Evolutionary conservation across 2,888 invertebrate genomes (phyloP), one percentile per base, ranked within the genome.

Genomic region (Eulithis testata): DNA sequence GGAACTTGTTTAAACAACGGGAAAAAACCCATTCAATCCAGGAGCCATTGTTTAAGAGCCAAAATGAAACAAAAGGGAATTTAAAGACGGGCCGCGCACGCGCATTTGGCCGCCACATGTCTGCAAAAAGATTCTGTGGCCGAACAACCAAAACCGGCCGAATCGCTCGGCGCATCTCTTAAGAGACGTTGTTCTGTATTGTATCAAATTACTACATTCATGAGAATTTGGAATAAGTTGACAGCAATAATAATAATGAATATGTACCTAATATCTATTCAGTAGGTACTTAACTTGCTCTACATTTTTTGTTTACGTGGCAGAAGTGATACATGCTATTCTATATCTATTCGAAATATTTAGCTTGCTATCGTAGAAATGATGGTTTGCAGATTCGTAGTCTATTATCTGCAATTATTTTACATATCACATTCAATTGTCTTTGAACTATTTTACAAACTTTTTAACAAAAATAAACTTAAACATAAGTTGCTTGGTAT

Each of bases 41-140:
- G 76, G 63, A 76, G 76, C 75, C 75, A 79, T 85, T 84, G 82
- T 84, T 69, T 71, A 53, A 53, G 58, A 63, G 54, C 36, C 64
- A 67, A 67, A 69, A 57, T 69, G 68, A 76, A 73, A 79, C 66
- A 75, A 78, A 77, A 57, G 69, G 50, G 69, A 68, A 62, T 68
- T 57, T 63, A 65, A 63, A 63, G 72, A 73, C 68, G 76, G 79
- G 82, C 85, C 82, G 84, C 81, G 80, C 78, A 69, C 69, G 74
- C 79, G 77, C 90, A 90, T 88, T 86, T 90, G 90, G 84, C 74
- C 70, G 81, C 84, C 90, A 91, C 76, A 87, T 90, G 90, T 81
- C 79, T 73, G 83, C 84, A 85, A 86, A 87, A 89, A 84, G 21
- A 21, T 21, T 21, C 21, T 21, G 21, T 21, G 21, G 73, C 47